Evolutionary conservation across 2,888 invertebrate genomes (phyloP).

Genomic region (Serrognathus titanus): DNA sequence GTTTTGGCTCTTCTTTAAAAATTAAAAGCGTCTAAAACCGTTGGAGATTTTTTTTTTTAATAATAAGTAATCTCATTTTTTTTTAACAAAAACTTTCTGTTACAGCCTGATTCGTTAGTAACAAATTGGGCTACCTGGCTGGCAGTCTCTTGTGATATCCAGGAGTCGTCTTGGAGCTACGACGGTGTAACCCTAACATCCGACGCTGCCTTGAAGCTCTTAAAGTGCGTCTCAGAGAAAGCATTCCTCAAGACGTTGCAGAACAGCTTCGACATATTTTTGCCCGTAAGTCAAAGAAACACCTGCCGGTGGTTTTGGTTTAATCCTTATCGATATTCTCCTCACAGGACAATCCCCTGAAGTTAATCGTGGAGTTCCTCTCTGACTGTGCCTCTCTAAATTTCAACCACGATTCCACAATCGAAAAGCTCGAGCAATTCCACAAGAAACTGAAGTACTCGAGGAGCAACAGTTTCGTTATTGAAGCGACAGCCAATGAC

Average conservation of each 20-base stretch:
- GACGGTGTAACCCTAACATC: constrained; percentile 26
- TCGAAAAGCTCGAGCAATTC: constrained; percentile 44
- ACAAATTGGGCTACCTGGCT: constrained; percentile 62
- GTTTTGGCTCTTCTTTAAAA: too few relatives aligned
- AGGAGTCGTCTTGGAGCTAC: constrained; percentile 21
- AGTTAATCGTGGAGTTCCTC: constrained; percentile 39
- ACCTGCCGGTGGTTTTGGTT: neutral
- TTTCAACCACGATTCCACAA: constrained; percentile 32
- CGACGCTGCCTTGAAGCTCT: constrained; percentile 42
- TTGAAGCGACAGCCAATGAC: constrained; percentile 43
- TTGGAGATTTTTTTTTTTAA: too few relatives aligned
- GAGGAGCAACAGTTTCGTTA: constrained; percentile 36
- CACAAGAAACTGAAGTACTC: constrained; percentile 35
- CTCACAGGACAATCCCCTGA: constrained; percentile 62
- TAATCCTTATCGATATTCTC: constrained; percentile 8
- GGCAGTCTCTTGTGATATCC: constrained; percentile 36
- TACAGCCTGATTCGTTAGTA: constrained; percentile 61
- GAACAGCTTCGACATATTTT: constrained; percentile 67
- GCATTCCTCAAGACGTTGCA: constrained; percentile 60
- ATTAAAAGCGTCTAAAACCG: too few relatives aligned
- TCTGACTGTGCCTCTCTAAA: constrained; percentile 40
- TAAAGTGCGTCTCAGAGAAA: constrained; percentile 53
- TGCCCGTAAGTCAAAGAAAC: constrained; percentile 55
- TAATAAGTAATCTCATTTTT: too few relatives aligned
- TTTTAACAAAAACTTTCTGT: constrained; percentile 7